Evolutionary conservation across 1,140 invertebrate genomes (phyloP), one percentile per base, ranked within the genome.

Genomic region (Centruroides vittatus): DNA sequence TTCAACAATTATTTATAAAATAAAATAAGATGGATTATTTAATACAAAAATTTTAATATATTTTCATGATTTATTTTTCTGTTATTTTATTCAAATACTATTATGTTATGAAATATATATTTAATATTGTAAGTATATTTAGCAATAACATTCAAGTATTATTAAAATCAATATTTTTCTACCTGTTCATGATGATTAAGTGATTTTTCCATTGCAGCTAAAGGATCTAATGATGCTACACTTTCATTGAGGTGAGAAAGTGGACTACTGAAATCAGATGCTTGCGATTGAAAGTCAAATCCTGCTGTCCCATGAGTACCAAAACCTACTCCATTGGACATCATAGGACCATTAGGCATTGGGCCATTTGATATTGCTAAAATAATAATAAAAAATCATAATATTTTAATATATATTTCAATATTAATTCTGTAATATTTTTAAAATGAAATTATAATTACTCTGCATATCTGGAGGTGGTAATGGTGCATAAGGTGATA

Each of bases 141-240:
- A 23, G 23, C 23, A 23, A 23, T 23, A 23, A 23, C 23, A 23
- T 23, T 23, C 23, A 23, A 23, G n/a, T 49, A 49, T 10, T 49
- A 10, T 49, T 49, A 10, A 49, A 51, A 51, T 34, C 23, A 51
- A 51, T 51, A 6, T n/a, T 9, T 11, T 59, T 46, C 60, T 60
- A 63, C 62, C 47, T 63, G 62, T 48, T 63, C 62, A 49, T 63
- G 62, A 47, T 69, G 66, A 73, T 86, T 90, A 4, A 93, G 76
- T 65, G 85, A 86, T 72, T 92, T 92, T 71, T 93, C 89, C 85
- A 93, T 92, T 47, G 89, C 88, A 72, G 89, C 91, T 1, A 93
- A 77, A 49, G 88, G 86, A 76, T 93, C 89, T 53, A 93, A 76
- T 6, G 86, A 86, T 72, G 87, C 89, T 56, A 88, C 85, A 55